A percentile compares a stretch with the other conserved stretches of the same genome.
Conservation (phyloP, 2,113 vertebrate species). For the Megaleporinus macrocephalus region DNA sequence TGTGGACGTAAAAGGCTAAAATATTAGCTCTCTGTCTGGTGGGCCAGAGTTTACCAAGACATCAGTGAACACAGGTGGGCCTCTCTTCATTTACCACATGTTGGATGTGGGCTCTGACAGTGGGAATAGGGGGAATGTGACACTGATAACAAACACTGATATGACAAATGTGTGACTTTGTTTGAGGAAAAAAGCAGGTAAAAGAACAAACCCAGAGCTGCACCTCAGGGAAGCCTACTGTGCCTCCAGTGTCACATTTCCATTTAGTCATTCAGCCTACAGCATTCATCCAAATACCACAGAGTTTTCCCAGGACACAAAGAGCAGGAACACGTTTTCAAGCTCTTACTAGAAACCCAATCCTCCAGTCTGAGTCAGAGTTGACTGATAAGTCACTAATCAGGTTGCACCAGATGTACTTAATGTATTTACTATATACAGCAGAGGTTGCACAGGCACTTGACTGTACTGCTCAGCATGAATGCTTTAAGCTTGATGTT, state of each 20-base stretch:
- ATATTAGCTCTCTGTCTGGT: too few relatives aligned
- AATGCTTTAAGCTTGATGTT: too few relatives aligned
- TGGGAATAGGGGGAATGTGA: not conserved
- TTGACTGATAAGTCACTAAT: not conserved
- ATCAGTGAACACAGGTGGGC: not conserved
- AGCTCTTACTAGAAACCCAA: not conserved
- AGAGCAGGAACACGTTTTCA: not conserved
- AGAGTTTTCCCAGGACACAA: not conserved
- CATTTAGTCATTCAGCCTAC: not conserved
- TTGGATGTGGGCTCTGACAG: not conserved
- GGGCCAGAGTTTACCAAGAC: not conserved
- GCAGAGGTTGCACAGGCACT: too few relatives aligned
- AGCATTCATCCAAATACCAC: not conserved
- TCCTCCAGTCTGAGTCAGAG: not conserved
- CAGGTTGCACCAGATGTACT: not conserved
- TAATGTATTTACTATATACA: not conserved
- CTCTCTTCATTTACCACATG: not conserved
- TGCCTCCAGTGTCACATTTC: slow-evolving; percentile 6
- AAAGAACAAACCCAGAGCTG: not conserved
- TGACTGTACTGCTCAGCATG: too few relatives aligned
- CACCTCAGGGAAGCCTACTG: not conserved
- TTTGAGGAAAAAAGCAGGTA: not conserved
- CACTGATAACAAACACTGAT: not conserved
- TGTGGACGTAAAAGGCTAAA: too few relatives aligned
- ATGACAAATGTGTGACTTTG: not conserved